phyloP scores from a whole-genome alignment of 2,113 vertebrate species.

The Melanotaenia duboulayi region DNA sequence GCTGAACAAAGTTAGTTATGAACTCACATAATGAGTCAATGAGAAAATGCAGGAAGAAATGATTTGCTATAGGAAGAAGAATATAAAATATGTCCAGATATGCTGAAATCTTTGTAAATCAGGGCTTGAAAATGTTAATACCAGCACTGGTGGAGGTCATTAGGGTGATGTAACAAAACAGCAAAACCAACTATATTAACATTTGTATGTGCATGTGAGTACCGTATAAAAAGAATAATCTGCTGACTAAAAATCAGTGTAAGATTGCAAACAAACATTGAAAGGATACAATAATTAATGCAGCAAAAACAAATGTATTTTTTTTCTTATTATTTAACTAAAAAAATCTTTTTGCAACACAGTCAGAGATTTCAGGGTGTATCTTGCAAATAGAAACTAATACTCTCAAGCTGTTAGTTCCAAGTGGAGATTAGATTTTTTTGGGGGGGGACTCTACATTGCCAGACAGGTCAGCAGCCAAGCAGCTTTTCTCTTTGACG shows the following conservation, averaged over 20 bases:
- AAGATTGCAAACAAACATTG: background rate
- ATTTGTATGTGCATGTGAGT: background rate
- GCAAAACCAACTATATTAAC: background rate
- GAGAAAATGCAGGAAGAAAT: background rate
- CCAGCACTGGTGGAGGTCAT: background rate
- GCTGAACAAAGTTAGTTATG: background rate
- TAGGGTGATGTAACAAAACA: slow-evolving; percentile 7
- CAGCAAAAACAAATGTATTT: background rate
- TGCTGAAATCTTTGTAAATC: too few relatives aligned
- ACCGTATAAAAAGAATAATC: background rate
- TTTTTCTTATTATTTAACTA: background rate
- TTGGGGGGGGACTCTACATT: background rate
- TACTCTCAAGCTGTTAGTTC: background rate
- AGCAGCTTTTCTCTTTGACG: background rate
- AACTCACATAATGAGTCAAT: background rate
- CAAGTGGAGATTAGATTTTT: background rate
- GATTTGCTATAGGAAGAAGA: background rate
- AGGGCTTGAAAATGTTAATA: background rate
- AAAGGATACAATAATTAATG: background rate
- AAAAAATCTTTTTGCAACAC: background rate
- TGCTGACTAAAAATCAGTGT: background rate
- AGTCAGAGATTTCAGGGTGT: background rate
- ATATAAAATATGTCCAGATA: background rate
- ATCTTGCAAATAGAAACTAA: background rate
- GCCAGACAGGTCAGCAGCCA: background rate